Evolutionary conservation across 2,113 vertebrate species (phyloP), one percentile per base, ranked within the genome.

Genomic region (Bos indicus): DNA sequence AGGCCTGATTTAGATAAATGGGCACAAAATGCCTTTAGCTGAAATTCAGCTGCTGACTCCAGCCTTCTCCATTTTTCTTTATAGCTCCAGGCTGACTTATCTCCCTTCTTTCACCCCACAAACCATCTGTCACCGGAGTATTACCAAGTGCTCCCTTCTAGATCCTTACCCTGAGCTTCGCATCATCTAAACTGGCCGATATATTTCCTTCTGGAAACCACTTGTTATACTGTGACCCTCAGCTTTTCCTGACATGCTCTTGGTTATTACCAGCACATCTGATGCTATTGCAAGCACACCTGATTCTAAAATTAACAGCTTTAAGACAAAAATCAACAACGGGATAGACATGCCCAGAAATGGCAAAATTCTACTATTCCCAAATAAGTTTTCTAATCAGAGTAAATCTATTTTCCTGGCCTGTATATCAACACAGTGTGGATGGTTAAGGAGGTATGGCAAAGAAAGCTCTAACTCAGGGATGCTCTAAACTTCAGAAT

Each of bases 1-100:
- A 97, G 56, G 71, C 26, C 48, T 97, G 86, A 96, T 95, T 97
- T 97, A 97, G 85, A 97, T 81, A 60, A 94, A 96, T 95, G 2
- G 7, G 21, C 85, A 94, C 33, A 91, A 77, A 90, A 85, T 23
- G 48, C 88, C 26, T 82, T 56, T 90, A 81, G 62, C 30, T 60
- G 84, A 96, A 92, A 95, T 78, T 90, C 88, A 91, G 57, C 83
- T 94, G 88, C 95, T 97, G 86, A 95, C 71, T 96, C 80, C 46
- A 91, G 10, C 21, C 15, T 56, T 95, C 78, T 74, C 56, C 88
- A 59, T 92, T 86, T 97, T 97, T 95, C 78, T 90, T 88, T 62
- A 52, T 87, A 80, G 40, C 46, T 96, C 21, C 92, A 36, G 36
- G 54, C 62, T 95, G 89, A 96, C 33, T 93, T 96, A 60, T 91